Evolutionary conservation across 2,888 invertebrate genomes (phyloP).

Genomic region (Erebia ligea): DNA sequence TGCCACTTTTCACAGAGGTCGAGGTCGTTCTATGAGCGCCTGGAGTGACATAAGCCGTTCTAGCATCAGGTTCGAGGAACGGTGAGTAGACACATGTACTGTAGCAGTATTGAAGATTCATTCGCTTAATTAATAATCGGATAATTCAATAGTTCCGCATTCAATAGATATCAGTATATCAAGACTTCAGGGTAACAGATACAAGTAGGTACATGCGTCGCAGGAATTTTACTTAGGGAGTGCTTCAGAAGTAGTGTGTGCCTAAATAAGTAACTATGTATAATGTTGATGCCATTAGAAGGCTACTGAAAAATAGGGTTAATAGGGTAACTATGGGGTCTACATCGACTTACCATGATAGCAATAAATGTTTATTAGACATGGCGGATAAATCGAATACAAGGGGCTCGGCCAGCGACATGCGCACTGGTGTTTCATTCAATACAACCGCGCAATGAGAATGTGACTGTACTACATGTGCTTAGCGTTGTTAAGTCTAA

Average conservation of each 20-base stretch:
- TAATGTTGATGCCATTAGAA: constrained; percentile 8
- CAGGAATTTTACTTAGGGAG: constrained; percentile 16
- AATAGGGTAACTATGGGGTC: constrained; percentile 30
- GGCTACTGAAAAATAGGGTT: constrained; percentile 22
- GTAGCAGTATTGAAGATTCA: not conserved
- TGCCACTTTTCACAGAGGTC: constrained; percentile 79
- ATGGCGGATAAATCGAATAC: constrained; percentile 38
- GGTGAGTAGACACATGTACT: constrained; percentile 73
- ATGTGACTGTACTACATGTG: not conserved
- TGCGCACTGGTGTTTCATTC: constrained; percentile 39
- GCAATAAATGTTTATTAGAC: constrained; percentile 37
- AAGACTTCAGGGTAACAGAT: constrained; percentile 12
- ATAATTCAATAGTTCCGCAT: constrained; percentile 20
- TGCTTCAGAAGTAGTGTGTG: constrained; percentile 29
- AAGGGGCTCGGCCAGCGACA: constrained; percentile 30
- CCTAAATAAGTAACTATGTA: constrained; percentile 2
- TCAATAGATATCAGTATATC: constrained; percentile 10
- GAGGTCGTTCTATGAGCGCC: constrained; percentile 91
- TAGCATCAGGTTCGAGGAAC: constrained; percentile 91
- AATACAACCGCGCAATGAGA: not conserved
- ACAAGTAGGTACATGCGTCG: constrained; percentile 31
- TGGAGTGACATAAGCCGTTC: constrained; percentile 94
- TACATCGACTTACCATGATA: constrained; percentile 41
- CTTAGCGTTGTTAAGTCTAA: not conserved
- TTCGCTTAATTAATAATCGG: not conserved